These are phyloP conservation scores for Chouioia cunea DNA, from an alignment of 2,888 invertebrate genomes.

Conservation along the genomic window DNA sequence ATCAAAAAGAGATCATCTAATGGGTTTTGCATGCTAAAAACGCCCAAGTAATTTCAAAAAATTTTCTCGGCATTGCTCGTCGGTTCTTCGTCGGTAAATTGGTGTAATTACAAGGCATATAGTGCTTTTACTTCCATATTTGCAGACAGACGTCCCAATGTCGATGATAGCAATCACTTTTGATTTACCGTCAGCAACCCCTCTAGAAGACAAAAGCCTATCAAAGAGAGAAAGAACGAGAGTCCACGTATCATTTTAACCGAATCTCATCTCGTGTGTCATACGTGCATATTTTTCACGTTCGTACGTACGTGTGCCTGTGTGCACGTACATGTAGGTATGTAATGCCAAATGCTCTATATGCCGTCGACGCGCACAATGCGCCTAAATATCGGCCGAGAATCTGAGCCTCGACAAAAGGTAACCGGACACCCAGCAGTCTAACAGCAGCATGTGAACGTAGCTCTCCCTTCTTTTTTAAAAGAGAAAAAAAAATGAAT, in stretches of 20 bases:
- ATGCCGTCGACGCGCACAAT: conserved; percentile 57
- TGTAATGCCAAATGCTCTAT: background rate
- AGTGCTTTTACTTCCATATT: too few species aligned
- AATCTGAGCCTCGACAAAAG: conserved; percentile 67
- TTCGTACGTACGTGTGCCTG: conserved; percentile 34
- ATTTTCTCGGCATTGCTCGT: too few species aligned
- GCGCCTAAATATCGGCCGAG: conserved; percentile 59
- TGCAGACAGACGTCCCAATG: too few species aligned
- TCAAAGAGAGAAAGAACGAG: too few species aligned
- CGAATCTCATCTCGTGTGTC: conserved; percentile 63
- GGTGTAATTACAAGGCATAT: too few species aligned
- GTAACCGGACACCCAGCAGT: conserved; percentile 65
- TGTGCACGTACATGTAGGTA: conserved; percentile 46
- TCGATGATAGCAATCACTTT: too few species aligned
- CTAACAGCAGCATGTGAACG: conserved; percentile 61
- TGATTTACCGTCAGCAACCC: too few species aligned
- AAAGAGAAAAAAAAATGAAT: background rate
- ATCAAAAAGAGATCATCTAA: conserved; percentile 8
- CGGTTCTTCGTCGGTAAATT: too few species aligned
- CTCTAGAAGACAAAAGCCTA: conserved; percentile 2
- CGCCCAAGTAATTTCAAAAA: conserved; percentile 4
- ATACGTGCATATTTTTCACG: conserved; percentile 42
- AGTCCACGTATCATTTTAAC: conserved; percentile 65
- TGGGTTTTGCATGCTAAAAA: background rate
- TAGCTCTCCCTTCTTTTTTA: conserved; percentile 49